Conservation (phyloP, 1,140 invertebrate genomes). For the Drosophila pruinosa region DNA sequence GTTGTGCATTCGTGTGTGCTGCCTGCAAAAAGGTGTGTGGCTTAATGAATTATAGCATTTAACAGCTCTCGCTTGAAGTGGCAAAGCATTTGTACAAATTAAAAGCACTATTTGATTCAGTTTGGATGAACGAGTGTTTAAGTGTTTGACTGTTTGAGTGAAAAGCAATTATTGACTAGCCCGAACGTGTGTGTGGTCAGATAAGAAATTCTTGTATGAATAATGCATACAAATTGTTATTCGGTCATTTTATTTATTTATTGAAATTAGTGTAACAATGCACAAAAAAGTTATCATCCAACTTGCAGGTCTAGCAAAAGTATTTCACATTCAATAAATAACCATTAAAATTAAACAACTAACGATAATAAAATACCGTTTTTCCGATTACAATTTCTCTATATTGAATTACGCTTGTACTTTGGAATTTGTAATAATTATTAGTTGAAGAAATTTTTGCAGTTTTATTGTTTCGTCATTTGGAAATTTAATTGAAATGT, state of each 20-base stretch:
- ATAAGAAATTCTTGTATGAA: slow-evolving; percentile 8
- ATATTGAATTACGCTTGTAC: not conserved
- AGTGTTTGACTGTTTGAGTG: not conserved
- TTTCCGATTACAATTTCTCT: too few relatives aligned
- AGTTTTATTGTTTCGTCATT: too few relatives aligned
- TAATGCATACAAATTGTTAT: not conserved
- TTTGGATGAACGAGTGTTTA: not conserved
- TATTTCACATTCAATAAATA: not conserved
- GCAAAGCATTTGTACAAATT: slow-evolving; percentile 12
- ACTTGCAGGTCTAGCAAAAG: not conserved
- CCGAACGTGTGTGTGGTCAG: not conserved
- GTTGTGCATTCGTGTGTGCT: slow-evolving; percentile 22
- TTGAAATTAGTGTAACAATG: not conserved
- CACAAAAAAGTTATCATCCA: not conserved
- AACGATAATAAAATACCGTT: not conserved
- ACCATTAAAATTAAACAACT: not conserved
- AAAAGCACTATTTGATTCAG: slow-evolving; percentile 3
- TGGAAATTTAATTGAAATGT: too few relatives aligned
- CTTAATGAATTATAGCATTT: slow-evolving; percentile 70
- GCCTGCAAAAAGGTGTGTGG: slow-evolving; percentile 35
- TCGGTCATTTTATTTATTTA: not conserved
- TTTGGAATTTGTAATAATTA: too few relatives aligned
- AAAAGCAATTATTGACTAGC: slow-evolving; percentile 3
- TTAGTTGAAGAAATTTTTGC: too few relatives aligned
- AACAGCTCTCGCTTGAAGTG: slow-evolving; percentile 48